Evolutionary conservation across 1,140 invertebrate species (phyloP).

Genomic region (Propsilocerus akamusi): DNA sequence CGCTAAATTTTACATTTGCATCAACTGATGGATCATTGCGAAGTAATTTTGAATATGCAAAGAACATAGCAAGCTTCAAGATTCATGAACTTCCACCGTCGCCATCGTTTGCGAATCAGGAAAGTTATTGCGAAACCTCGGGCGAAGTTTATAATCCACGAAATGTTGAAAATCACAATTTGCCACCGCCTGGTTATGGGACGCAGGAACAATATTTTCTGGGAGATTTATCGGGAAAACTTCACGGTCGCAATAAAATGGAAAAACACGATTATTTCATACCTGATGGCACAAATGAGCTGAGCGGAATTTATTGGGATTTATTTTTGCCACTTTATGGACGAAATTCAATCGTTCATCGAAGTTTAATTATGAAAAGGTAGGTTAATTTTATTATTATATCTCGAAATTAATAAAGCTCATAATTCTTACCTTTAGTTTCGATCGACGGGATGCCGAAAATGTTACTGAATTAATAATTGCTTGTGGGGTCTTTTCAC

Average conservation of each 20-base stretch:
- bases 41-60: constrained; percentile 22
- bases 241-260: constrained; percentile 48
- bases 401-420: not conserved
- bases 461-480: constrained; percentile 37
- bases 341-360: constrained; percentile 52
- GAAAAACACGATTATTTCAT: constrained; percentile 44
- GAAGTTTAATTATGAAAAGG: constrained; percentile 69
- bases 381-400: constrained; percentile 20
- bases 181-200: constrained; percentile 49
- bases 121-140: constrained; percentile 39
- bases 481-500: constrained; percentile 43
- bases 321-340: constrained; percentile 73
- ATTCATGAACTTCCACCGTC: constrained; percentile 49
- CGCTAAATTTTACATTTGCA: constrained; percentile 51
- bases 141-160: constrained; percentile 48
- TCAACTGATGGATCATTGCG: constrained; percentile 28
- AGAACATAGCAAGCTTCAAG: constrained; percentile 38
- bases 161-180: constrained; percentile 27
- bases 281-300: constrained; percentile 38
- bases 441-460: constrained; percentile 21
- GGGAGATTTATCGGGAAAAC: constrained; percentile 81
- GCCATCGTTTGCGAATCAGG: constrained; percentile 27
- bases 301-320: constrained; percentile 61
- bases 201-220: constrained; percentile 78
- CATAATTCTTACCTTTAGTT: constrained; percentile 5